phyloP scores from a whole-genome alignment of 2,113 vertebrate genomes.

The Marcusenius ussheri region DNA sequence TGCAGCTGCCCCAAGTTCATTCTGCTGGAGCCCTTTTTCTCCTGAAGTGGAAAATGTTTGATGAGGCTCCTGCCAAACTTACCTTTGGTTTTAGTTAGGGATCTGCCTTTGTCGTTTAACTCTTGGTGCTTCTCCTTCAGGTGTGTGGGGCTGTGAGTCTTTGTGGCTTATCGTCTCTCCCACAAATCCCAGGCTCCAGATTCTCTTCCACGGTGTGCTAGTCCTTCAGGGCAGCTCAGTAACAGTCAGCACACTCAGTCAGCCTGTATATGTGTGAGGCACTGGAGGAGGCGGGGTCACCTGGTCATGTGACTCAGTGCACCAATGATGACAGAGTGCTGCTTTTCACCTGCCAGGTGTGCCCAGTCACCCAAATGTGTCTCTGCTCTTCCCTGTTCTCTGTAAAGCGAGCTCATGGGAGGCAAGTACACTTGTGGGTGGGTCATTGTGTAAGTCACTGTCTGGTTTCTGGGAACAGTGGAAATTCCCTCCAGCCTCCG shows the following conservation, averaged over 20 bases:
- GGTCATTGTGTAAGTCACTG: not conserved
- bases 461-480: not conserved
- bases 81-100: not conserved
- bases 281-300: not conserved
- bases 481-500: not conserved
- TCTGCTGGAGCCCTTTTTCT: not conserved
- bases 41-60: not conserved
- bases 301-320: not conserved
- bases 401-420: not conserved
- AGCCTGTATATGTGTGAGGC: not conserved
- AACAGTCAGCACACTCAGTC: not conserved
- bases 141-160: not conserved
- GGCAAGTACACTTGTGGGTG: not conserved
- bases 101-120: not conserved
- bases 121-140: not conserved
- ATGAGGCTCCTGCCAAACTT: not conserved
- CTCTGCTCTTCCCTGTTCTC: not conserved
- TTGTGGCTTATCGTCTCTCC: not conserved
- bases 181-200: not conserved
- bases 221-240: not conserved
- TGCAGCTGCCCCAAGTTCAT: not conserved
- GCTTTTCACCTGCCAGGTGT: slow-evolving; percentile 20
- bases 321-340: not conserved
- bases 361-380: not conserved
- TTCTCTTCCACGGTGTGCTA: not conserved